Evolutionary conservation across 2,797 vertebrate species (phyloP), one percentile per base, ranked within the genome.

Genomic region (Siniperca scherzeri): DNA sequence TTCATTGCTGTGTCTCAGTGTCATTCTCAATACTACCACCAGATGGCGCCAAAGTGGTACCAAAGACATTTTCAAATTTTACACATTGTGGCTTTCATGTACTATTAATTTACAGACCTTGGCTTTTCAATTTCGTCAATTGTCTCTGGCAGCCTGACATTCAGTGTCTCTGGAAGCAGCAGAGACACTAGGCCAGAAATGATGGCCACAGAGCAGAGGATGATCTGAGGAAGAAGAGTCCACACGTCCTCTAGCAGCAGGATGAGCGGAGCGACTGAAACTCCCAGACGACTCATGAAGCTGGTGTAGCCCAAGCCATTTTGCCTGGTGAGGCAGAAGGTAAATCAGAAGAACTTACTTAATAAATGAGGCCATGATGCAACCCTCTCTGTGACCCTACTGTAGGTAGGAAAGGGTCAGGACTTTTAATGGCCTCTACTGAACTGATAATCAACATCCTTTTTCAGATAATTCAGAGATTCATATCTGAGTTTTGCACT

Each of bases 161-260:
- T 76, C 64, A 86, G 92, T 0, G 97, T 98, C 92, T 98, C 98
- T 0, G 96, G 96, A 0, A 99, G 95, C 77, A 97, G 92, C 53
- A 96, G 94, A 4, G 95, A 88, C 57, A 88, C 77, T 0, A 93
- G 80, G 1, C 97, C 96, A 0, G 95, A 94, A 36, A 91, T 21
- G 38, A 97, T 64, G 5, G 96, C 94, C 0, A 95, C 42, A 0
- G 76, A 87, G 33, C 95, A 95, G 82, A 97, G 94, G 0, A 93
- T 86, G 67, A 97, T 59, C 86, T 96, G 94, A 0, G 97, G 97
- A 42, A 98, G 91, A 13, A 69, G 46, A 8, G 65, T 70, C 98
- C 97, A 97, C 19, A 94, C 81, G 48, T 96, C 95, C 1, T 97
- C 97, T 91, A 98, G 87, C 86, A 98, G 91, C 74, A 95, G 93